Evolutionary conservation across 2,113 vertebrate genomes (phyloP).

Genomic region (Labeo rohita): DNA sequence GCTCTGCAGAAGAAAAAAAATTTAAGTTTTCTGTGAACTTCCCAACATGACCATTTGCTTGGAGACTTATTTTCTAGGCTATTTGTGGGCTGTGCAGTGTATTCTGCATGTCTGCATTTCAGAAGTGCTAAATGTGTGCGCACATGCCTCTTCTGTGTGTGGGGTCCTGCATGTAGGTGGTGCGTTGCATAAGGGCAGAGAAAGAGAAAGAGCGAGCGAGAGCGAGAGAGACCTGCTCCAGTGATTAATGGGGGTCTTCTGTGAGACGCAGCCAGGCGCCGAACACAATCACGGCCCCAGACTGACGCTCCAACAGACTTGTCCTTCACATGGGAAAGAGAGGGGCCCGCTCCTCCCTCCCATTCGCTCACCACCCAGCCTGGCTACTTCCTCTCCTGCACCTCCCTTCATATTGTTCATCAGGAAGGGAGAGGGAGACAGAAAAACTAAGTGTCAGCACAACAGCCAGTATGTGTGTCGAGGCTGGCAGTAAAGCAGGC

Average conservation of each 20-base stretch:
- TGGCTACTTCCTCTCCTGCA: constrained; percentile 55
- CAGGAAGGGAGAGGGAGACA: constrained; percentile 53
- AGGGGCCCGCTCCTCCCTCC: constrained; percentile 63
- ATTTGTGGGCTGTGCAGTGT: neutral
- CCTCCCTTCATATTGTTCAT: constrained; percentile 59
- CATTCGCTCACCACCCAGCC: constrained; percentile 38
- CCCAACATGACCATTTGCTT: neutral
- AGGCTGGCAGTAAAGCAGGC: constrained; percentile 59
- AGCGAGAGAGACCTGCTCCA: constrained; percentile 68
- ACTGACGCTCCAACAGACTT: constrained; percentile 73
- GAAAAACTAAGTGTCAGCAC: constrained; percentile 63
- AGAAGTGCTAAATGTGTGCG: neutral
- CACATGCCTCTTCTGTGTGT: constrained; percentile 25
- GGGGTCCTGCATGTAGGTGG: constrained; percentile 7
- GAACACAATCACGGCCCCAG: constrained; percentile 74
- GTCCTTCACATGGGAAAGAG: constrained; percentile 77
- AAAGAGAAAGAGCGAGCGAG: constrained; percentile 43
- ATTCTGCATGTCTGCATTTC: neutral
- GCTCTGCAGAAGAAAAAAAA: too few species aligned
- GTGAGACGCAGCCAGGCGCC: constrained; percentile 72
- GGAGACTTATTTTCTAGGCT: neutral
- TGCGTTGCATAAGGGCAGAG: constrained; percentile 20
- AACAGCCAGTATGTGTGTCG: constrained; percentile 47
- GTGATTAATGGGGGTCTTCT: constrained; percentile 81
- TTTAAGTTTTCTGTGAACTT: neutral